Evolutionary conservation across 1,140 invertebrate genomes (phyloP), one percentile per base, ranked within the genome.

Genomic region (Cepaea nemoralis): DNA sequence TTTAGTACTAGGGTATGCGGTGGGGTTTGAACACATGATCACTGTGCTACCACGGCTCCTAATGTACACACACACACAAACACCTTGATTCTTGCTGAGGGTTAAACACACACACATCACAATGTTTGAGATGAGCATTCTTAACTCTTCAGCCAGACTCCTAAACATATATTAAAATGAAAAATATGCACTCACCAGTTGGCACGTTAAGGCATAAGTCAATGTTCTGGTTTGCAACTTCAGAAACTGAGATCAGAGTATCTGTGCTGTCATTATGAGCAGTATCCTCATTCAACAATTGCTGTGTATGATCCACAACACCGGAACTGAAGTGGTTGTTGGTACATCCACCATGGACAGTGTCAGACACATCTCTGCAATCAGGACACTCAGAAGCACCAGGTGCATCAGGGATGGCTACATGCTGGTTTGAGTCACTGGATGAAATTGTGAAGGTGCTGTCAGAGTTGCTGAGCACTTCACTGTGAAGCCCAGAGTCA

Each of bases 401-500:
- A 39, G 69, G 69, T 6, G 24, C 40, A 75, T 75, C 45, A 75
- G 73, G 50, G 31, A 33, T 75, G 73, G 45, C 24, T 27, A 75
- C 16, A 3, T 48, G 67, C 66, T 82, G 80, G 50, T 81, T 66
- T 39, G 83, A 83, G 31, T 81, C 82, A 74, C 71, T 78, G 33
- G 83, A 84, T 27, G 82, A 81, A 16, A 85, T 78, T 37, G 83
- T 85, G 70, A 66, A 77, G 27, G 80, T 73, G 75, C 85, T 87
- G 22, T 86, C 89, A n/a, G 87, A 87, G 39, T 83, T 87, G 77
- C 88, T 89, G 0, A 86, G 82, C 73, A 86, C 86, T 45, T 89
- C 89, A 85, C 89, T 90, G 35, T 88, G 87, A 27, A 90, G 78
- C 14, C 89, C 90, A 16, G 88, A 89, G 75, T 90, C 90, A 40